phyloP scores from a whole-genome alignment of 2,888 invertebrate species.

The Chrysolina haemoptera region DNA sequence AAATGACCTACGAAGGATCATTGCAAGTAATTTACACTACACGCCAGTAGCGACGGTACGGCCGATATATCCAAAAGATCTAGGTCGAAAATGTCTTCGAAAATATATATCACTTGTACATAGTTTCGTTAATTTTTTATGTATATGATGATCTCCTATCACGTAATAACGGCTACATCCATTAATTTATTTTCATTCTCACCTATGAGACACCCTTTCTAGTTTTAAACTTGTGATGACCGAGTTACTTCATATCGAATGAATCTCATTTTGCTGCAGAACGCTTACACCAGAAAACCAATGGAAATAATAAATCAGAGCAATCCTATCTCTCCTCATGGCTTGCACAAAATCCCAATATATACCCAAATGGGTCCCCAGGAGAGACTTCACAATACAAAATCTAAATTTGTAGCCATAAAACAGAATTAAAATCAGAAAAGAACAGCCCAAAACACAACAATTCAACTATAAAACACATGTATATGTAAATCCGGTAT shows the following conservation, averaged over 20 bases:
- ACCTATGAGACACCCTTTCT: too few relatives aligned
- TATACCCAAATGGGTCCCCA: slow-evolving; percentile 49
- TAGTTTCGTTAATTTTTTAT: too few relatives aligned
- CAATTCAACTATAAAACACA: slow-evolving; percentile 68
- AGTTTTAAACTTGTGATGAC: neutral
- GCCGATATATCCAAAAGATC: too few relatives aligned
- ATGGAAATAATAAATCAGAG: slow-evolving; percentile 19
- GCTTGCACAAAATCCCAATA: slow-evolving; percentile 40
- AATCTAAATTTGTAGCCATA: slow-evolving; percentile 55
- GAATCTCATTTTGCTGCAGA: neutral
- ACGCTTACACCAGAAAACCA: neutral
- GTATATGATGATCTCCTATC: too few relatives aligned
- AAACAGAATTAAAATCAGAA: slow-evolving; percentile 66
- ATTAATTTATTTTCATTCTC: too few relatives aligned
- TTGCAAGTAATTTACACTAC: too few relatives aligned
- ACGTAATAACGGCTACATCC: too few relatives aligned
- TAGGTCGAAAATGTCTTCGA: too few relatives aligned
- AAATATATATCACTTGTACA: too few relatives aligned
- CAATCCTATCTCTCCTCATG: slow-evolving; percentile 22
- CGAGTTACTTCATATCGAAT: neutral
- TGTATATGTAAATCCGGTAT: slow-evolving; percentile 68
- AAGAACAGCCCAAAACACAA: slow-evolving; percentile 62
- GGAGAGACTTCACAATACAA: slow-evolving; percentile 45
- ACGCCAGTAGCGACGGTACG: too few relatives aligned
- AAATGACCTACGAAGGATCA: too few relatives aligned